Percentiles rank a stretch among this genome's conserved stretches.
Evolutionary conservation across 2,113 vertebrate species (phyloP).

Genomic region (Oncorhynchus kisutch): DNA sequence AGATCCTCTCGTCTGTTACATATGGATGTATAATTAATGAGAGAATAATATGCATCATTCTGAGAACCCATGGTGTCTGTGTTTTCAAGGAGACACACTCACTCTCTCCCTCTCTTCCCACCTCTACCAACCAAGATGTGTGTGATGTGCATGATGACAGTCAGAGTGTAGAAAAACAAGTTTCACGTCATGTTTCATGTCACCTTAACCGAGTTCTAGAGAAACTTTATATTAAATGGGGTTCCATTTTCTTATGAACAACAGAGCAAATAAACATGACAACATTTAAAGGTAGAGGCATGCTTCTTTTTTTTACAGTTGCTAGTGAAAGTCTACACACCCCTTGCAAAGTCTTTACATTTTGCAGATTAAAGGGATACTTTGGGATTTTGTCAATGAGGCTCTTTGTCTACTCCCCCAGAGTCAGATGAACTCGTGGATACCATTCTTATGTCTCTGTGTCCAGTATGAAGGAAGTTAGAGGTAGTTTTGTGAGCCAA

Average conservation of each 20-base stretch:
- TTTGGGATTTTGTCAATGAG: no score
- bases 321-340: slow-evolving; percentile 36
- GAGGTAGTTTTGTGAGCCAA: no score
- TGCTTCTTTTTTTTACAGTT: slow-evolving; percentile 65
- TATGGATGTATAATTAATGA: slow-evolving; percentile 79
- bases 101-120: slow-evolving; percentile 39
- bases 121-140: slow-evolving; percentile 49
- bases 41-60: slow-evolving; percentile 75
- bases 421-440: no score
- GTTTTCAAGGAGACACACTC: slow-evolving; percentile 45
- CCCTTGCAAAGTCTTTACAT: no score
- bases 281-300: slow-evolving; percentile 73
- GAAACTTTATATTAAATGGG: slow-evolving; percentile 72
- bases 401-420: no score
- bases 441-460: slow-evolving; percentile 50
- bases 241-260: slow-evolving; percentile 72
- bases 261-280: slow-evolving; percentile 74
- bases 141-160: slow-evolving; percentile 70
- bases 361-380: no score
- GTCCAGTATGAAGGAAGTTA: no score
- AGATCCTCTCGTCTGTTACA: slow-evolving; percentile 75
- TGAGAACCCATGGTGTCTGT: slow-evolving; percentile 65
- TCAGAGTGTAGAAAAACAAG: slow-evolving; percentile 56
- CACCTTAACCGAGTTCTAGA: slow-evolving; percentile 55
- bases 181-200: slow-evolving; percentile 65